Base-by-base conservation (phyloP, 2,888 invertebrate species). In the Charanyca ferruginea region DNA sequence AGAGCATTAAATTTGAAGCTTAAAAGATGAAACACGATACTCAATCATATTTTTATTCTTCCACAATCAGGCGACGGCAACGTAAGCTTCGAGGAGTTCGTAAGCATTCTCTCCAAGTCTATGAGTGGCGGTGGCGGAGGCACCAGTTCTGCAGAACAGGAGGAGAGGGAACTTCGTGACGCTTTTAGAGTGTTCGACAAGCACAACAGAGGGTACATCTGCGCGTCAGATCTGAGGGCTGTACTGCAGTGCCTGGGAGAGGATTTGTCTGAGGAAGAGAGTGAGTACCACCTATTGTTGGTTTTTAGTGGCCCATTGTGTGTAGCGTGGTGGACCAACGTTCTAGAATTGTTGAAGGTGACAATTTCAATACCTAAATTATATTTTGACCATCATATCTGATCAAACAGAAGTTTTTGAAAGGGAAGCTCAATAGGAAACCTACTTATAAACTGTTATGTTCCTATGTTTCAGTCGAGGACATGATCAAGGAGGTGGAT, bases 401-500 rank as follows among this genome's bases (percentile, higher is more conserved):
- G 5, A 28, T 0, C 2, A 9, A 9, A 3, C 28, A 1, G 28
- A 28, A 28, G 28, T 28, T 28, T 7, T 1, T 28, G 28, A 7
- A 7, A 28, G 28, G 28, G 7, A 28, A 28, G 7, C 7, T 28
- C 28, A 7, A 6, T 7, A 28, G 28, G 7, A 28, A 28, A 2
- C 7, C 28, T 35, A 13, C 11, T 35, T 35, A 8, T 3, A 35
- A 35, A n/a, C n/a, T n/a, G n/a, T n/a, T n/a, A n/a, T n/a, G n/a
- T n/a, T n/a, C n/a, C n/a, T n/a, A 22, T 59, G 25, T 78, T 73
- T 59, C 38, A 98, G 98, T 99, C 92, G 98, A 99, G 91, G 98
- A 99, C 89, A 99, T 99, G 98, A 99, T 99, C 87, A 98, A 98
- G 88, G 99, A 99, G 94, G 99, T 99, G 8, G 99, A 99, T 88